These are phyloP conservation scores for Astreopora myriophthalma DNA, from an alignment of 64 coral and sea anemone species.

Conservation along the genomic window DNA sequence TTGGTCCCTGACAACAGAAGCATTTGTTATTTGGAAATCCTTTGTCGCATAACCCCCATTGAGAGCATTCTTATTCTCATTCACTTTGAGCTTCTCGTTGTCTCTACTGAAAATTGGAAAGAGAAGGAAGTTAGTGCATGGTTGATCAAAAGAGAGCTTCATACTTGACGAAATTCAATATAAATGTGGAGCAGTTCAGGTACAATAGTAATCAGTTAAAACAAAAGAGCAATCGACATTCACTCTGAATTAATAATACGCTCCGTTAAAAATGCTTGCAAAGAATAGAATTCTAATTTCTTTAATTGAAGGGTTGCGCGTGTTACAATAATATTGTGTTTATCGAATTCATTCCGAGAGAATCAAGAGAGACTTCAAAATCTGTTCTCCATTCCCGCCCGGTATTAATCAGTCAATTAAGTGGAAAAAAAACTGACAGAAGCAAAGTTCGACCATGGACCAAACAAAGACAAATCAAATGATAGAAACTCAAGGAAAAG, in stretches of 20 bases:
- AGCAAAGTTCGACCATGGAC: background rate
- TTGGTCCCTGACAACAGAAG: no score
- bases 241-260: background rate
- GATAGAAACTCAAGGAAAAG: background rate
- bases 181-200: background rate
- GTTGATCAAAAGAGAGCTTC: no score
- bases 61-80: no score
- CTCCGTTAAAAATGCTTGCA: background rate
- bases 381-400: background rate
- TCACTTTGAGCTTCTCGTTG: no score
- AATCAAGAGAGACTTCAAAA: background rate
- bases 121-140: no score
- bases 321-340: background rate
- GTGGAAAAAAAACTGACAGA: background rate
- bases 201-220: background rate
- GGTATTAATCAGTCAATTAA: background rate
- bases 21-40: no score
- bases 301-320: background rate
- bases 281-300: background rate
- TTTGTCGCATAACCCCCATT: no score
- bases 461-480: background rate
- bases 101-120: no score
- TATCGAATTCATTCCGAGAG: background rate
- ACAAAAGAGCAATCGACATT: conserved; percentile 19
- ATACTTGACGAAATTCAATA: background rate